phyloP scores from a whole-genome alignment of 2,113 vertebrate species.

The Turdus rufiventris region DNA sequence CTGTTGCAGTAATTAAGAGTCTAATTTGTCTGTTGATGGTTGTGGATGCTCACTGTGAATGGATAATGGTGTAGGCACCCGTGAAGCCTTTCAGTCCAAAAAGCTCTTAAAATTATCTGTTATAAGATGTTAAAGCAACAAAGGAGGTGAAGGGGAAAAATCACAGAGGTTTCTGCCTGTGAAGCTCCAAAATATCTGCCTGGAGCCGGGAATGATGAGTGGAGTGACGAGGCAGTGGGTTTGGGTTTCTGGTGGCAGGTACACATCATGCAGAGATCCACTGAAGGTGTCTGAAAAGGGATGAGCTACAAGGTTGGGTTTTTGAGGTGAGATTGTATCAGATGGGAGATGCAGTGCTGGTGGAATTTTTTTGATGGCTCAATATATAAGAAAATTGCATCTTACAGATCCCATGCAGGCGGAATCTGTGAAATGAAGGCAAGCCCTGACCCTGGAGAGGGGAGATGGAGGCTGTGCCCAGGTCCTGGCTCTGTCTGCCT shows the following conservation, averaged over 20 bases:
- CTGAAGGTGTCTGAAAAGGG: not conserved
- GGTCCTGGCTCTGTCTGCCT: not conserved
- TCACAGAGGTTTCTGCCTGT: not conserved
- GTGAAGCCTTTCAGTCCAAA: not conserved
- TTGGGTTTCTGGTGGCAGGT: not conserved
- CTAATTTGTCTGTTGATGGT: not conserved
- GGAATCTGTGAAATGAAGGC: not conserved
- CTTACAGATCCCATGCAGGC: not conserved
- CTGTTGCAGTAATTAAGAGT: not conserved
- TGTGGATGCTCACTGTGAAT: not conserved
- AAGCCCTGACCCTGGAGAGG: not conserved
- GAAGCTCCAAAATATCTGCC: not conserved
- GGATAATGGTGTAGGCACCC: not conserved
- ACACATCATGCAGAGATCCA: accelerated
- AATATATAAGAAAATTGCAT: not conserved
- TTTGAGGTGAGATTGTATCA: not conserved
- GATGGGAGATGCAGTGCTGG: not conserved
- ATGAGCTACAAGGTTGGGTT: not conserved
- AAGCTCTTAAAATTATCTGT: not conserved
- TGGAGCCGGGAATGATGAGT: not conserved
- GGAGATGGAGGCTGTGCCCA: not conserved
- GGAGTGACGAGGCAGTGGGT: accelerated
- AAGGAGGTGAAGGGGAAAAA: not conserved
- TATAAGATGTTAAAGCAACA: not conserved
- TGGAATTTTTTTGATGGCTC: not conserved